Percentiles rank a stretch among this genome's conserved stretches.
These are phyloP conservation scores for Plutomurus gul DNA, from an alignment of 1,140 invertebrate genomes.

Conservation along the genomic window DNA sequence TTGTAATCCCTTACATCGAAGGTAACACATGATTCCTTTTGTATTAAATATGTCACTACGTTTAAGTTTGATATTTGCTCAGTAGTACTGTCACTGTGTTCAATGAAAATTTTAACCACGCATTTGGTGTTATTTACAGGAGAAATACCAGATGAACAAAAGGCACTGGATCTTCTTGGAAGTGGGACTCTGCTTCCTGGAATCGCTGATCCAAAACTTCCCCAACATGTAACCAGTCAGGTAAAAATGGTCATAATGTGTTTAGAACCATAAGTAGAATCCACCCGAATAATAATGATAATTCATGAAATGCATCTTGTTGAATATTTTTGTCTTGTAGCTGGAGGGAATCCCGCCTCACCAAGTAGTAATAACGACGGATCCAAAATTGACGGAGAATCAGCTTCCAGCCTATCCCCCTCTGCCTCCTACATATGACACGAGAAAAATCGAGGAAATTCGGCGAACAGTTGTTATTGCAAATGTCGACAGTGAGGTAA, in stretches of 20 bases:
- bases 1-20: slow-evolving; percentile 65
- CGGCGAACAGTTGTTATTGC: slow-evolving; percentile 82
- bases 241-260: slow-evolving; percentile 53
- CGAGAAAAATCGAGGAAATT: slow-evolving; percentile 93
- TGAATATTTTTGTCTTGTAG: slow-evolving; percentile 59
- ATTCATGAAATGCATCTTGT: neutral
- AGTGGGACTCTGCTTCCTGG: slow-evolving; percentile 79
- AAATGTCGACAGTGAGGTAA: slow-evolving; percentile 72
- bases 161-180: slow-evolving; percentile 85
- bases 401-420: slow-evolving; percentile 90
- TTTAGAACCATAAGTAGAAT: neutral
- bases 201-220: slow-evolving; percentile 81
- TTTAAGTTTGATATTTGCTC: too few species aligned
- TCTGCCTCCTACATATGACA: slow-evolving; percentile 86
- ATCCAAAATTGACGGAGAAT: slow-evolving; percentile 82
- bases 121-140: slow-evolving; percentile 60
- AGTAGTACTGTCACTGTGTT: too few species aligned
- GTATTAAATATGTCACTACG: neutral
- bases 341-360: slow-evolving; percentile 81
- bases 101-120: neutral
- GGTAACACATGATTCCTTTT: slow-evolving; percentile 19
- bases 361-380: slow-evolving; percentile 83
- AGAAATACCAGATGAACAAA: slow-evolving; percentile 93
- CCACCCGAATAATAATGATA: neutral
- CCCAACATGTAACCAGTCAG: slow-evolving; percentile 83